These are phyloP conservation scores for Heliconius ismenius DNA, from an alignment of 2,888 invertebrate genomes.

Conservation along the genomic window DNA sequence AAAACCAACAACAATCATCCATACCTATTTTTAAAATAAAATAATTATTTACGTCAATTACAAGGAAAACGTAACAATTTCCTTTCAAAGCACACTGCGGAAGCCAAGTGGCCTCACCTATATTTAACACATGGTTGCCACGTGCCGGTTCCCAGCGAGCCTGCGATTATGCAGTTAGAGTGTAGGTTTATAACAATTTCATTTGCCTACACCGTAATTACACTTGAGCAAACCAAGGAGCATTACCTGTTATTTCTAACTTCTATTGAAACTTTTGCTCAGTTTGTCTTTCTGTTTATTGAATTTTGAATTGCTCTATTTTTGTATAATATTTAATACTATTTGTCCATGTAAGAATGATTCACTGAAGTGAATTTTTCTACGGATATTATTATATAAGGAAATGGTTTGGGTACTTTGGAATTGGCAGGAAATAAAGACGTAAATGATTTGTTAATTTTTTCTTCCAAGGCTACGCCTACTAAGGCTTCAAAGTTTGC, in stretches of 20 bases:
- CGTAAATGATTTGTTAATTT: no score
- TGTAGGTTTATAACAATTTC: conserved; percentile 66
- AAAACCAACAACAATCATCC: background rate
- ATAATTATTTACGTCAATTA: conserved; percentile 9
- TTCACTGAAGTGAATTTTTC: no score
- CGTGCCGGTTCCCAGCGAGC: conserved; percentile 62
- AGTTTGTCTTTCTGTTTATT: background rate
- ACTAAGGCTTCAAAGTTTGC: no score
- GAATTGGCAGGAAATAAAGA: no score
- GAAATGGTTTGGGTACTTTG: no score
- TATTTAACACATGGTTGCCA: conserved; percentile 46
- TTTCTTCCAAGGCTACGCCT: no score
- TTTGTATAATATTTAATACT: background rate
- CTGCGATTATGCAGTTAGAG: conserved; percentile 58
- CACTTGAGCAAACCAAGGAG: conserved; percentile 42
- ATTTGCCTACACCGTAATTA: conserved; percentile 61
- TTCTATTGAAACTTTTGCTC: conserved; percentile 5
- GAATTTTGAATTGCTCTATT: background rate
- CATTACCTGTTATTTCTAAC: conserved; percentile 36
- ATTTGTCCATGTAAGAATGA: no score
- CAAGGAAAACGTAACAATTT: background rate
- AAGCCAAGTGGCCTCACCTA: conserved; percentile 9
- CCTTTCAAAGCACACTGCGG: conserved; percentile 1
- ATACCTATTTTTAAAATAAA: background rate
- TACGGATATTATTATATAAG: no score